phyloP scores from a whole-genome alignment of 2,797 vertebrate genomes.

The Cichlasoma orientale region DNA sequence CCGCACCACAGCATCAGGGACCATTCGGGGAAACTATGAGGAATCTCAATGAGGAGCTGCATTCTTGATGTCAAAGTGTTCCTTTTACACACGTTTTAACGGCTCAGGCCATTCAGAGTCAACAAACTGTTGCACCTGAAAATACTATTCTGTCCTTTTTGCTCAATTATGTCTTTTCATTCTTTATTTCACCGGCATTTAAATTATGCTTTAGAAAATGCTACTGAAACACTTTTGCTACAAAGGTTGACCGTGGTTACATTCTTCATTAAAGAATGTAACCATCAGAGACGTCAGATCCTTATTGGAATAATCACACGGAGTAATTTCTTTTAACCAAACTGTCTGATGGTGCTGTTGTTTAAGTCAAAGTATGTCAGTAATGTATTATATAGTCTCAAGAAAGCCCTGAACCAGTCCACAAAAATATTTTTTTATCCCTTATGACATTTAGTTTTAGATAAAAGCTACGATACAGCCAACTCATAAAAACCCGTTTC shows the following conservation, averaged over 20 bases:
- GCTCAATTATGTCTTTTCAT: background rate
- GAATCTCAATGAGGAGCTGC: background rate
- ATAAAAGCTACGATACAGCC: background rate
- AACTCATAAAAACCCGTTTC: too few species aligned
- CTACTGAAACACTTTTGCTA: background rate
- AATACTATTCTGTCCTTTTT: background rate
- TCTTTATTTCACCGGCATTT: background rate
- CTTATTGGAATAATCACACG: background rate
- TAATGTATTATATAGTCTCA: background rate
- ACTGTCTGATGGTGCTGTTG: background rate
- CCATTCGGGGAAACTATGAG: background rate
- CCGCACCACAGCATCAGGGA: background rate
- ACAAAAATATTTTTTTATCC: background rate
- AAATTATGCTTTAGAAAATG: background rate
- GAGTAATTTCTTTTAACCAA: background rate
- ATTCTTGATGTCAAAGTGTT: background rate
- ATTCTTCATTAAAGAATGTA: background rate
- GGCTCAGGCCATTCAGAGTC: background rate
- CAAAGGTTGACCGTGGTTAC: background rate
- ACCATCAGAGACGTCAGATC: background rate
- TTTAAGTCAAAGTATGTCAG: background rate
- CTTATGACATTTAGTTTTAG: accelerated
- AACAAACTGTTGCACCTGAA: background rate
- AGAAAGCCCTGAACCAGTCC: background rate
- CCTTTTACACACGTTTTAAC: accelerated